Conservation (phyloP, 2,888 invertebrate genomes). For the Lamellibrachia satsuma region DNA sequence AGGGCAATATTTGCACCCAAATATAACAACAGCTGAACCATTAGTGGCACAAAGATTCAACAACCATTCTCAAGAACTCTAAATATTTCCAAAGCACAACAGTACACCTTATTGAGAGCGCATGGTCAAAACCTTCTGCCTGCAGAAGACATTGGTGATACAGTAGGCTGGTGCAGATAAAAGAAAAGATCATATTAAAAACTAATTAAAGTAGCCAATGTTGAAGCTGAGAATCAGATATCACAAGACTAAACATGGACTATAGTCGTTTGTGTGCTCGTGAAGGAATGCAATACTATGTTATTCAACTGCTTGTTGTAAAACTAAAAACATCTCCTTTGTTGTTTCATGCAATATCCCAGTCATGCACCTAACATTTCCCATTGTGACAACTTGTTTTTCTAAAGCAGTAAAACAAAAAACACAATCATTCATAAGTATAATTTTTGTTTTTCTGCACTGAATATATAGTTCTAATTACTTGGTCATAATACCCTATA, state of each 20-base stretch:
- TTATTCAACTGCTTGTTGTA: no score
- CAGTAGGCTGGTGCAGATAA: not conserved
- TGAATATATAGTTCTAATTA: not conserved
- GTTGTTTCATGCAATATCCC: not conserved
- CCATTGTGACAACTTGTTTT: not conserved
- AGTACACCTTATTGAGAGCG: not conserved
- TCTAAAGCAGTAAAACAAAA: not conserved
- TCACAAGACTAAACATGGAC: not conserved
- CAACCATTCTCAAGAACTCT: not conserved
- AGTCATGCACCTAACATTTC: not conserved
- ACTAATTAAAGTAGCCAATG: not conserved
- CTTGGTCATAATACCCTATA: not conserved
- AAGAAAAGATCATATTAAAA: not conserved
- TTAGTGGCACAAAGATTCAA: not conserved
- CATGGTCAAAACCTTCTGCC: not conserved
- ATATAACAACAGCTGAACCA: not conserved
- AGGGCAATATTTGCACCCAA: not conserved
- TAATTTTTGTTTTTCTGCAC: not conserved
- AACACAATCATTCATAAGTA: not conserved
- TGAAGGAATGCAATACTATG: not conserved
- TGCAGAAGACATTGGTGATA: not conserved
- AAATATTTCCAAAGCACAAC: not conserved
- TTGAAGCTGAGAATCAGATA: slow-evolving; percentile 10
- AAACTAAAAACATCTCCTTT: no score
- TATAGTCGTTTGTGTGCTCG: not conserved